Base-by-base conservation (phyloP, 2,888 invertebrate species). In the Sialis fuliginosa region DNA sequence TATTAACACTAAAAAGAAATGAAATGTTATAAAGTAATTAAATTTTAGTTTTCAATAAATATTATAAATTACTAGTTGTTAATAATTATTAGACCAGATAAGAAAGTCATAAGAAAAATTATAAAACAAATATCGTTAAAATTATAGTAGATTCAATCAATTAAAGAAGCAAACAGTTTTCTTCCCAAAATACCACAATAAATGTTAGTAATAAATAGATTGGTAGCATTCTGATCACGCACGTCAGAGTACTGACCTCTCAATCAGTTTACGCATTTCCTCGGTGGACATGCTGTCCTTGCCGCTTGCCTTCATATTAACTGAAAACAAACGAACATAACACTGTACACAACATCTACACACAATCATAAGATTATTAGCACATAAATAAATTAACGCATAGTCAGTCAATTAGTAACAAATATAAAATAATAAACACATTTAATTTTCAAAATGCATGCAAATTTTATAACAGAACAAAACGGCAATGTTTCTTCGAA, bases 241-340 rank as follows among this genome's bases (percentile, higher is more conserved):
- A 12, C 7, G 31, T 45, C 45, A 45, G 48, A 48, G 59, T 68
- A 83, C 80, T 86, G 80, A 90, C 90, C 89, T 90, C 81, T 91
- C 91, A 75, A 91, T 86, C 74, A 90, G 85, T 81, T 89, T 90
- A 75, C 91, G 83, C 86, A 90, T 89, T 80, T 90, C 90, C 77
- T 90, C 91, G 72, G 83, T 86, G 74, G 86, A 81, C 81, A 87
- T 81, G 75, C 84, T 85, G 79, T 89, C 88, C 86, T 88, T 88
- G 75, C 71, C 68, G 69, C 72, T 74, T 69, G 71, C 71, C 72
- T 74, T 75, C 66, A 67, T 65, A 67, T 73, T 70, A 70, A 75
- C 74, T 74, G 73, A 70, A 68, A 70, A 67, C 66, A 69, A 68
- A 69, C 69, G 68, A 69, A 62, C 66, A 66, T 68, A 57, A 65